Evolutionary conservation across 2,113 vertebrate species (phyloP), one percentile per base, ranked within the genome.

Genomic region (Ascaphus truei): DNA sequence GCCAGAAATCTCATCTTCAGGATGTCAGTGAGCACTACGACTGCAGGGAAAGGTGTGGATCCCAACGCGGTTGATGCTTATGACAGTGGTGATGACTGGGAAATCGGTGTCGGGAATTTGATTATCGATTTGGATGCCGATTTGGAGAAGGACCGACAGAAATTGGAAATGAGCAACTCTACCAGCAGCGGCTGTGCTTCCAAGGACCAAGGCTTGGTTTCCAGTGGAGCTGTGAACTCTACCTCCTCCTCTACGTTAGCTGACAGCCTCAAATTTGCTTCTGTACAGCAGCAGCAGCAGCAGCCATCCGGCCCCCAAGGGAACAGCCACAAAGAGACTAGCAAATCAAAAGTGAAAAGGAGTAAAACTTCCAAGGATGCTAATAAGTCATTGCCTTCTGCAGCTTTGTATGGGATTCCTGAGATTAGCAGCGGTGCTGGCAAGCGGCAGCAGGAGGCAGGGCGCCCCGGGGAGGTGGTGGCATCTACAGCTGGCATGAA

Each of bases 51-150:
- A 90, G 88, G 88, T 92, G 88, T 92, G 88, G 91, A 92, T 91
- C 80, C 92, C 84, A 92, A 84, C 34, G 51, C 89, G 2, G 92
- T 92, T 88, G 92, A 92, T 85, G 87, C 88, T 81, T 93, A 93
- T 0, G 91, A 93, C 85, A 93, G 92, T 88, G 91, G 91, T 23
- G 92, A 93, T 93, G 92, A 93, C 72, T 92, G 91, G 92, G 91
- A 93, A 85, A 93, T 92, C 0, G 91, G 91, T 79, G 91, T 92
- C 85, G 92, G 91, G 68, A 90, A 93, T 92, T 84, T 92, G 87
- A 93, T 92, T 80, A 94, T 94, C 0, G 95, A 98, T 92, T 83
- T 96, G 91, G 94, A 96, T 73, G 94, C 95, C 43, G 96, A 98
- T 93, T 87, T 95, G 88, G 94, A 93, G 76, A 92, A 93, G 77